phyloP scores from a whole-genome alignment of 2,113 vertebrate genomes.

The Campylorhamphus procurvoides region DNA sequence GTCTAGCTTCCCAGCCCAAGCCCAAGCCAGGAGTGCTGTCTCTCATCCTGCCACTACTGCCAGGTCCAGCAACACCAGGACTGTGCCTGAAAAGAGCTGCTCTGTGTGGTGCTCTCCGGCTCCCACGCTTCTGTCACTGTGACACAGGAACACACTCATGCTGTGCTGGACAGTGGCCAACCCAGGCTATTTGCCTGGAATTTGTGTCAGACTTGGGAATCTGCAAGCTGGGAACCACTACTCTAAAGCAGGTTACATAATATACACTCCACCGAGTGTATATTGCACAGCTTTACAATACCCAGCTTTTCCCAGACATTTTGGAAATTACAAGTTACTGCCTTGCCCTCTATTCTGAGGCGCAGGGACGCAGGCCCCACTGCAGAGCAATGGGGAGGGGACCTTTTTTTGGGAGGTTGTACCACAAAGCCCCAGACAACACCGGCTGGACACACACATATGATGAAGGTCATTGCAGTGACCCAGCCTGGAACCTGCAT shows the following conservation, averaged over 20 bases:
- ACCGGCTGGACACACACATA: fast-evolving
- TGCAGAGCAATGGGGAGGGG: not conserved
- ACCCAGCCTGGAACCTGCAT: not conserved
- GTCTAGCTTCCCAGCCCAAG: not conserved
- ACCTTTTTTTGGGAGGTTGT: not conserved
- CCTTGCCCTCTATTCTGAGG: not conserved
- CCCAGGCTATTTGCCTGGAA: fast-evolving
- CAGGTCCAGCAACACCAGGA: not conserved
- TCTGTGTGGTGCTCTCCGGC: not conserved
- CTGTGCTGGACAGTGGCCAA: fast-evolving
- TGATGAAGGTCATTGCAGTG: fast-evolving
- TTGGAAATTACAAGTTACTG: not conserved
- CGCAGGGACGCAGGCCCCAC: not conserved
- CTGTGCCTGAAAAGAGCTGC: not conserved
- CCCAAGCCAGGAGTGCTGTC: not conserved
- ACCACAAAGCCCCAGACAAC: not conserved
- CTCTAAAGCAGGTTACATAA: not conserved
- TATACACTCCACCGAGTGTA: not conserved
- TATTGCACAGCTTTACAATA: too few species aligned
- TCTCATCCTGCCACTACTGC: not conserved
- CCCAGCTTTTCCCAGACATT: not conserved
- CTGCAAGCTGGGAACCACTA: not conserved
- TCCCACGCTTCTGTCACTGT: not conserved
- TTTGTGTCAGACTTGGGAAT: not conserved
- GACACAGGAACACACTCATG: not conserved